Base-by-base conservation (phyloP, 2,888 invertebrate species). In the Clunio marinus region DNA sequence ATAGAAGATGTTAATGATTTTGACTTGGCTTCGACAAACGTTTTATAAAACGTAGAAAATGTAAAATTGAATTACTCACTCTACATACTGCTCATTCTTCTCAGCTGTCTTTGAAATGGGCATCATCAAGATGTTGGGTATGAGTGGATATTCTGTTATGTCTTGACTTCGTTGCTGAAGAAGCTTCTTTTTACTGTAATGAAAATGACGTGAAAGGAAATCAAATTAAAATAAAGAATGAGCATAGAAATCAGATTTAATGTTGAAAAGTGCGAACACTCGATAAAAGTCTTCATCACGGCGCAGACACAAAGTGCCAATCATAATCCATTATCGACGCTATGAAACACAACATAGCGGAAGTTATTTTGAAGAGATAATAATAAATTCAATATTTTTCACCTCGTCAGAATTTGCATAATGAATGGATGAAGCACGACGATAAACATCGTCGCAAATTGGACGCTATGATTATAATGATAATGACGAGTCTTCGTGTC, bases 121-220 rank as follows among this genome's bases (percentile, higher is more conserved):
- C 58, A 68, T 68, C 51, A 55, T 66, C 55, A 66, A 20, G 32
- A 55, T 28, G 46, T 57, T 68, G 1, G 68, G 35, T 41, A 58
- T n/a, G 2, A 20, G 17, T 10, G 17, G 68, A 22, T 55, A 55
- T 17, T 66, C 46, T 7, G 46, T 17, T 17, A 35, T 46, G 4
- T 57, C 25, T 5, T 63, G 63, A 20, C 46, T 51, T 27, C 27
- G 35, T 37, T 66, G 37, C 58, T 68, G 37, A 37, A 41, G 25
- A 17, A 58, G 58, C 27, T 58, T 68, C 28, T 68, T 68, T 15
- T 58, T 68, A 27, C 68, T 58, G 45, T 2, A 66, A 66, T 10
- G 10, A 27, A 65, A 65, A 7, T 10, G 2, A 63, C 22, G 51
- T 28, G 22, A 24, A 28, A 7, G 15, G 32, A 66, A 32, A 32